These are phyloP conservation scores for Tinamus major DNA, from an alignment of 2,797 vertebrate species.

Conservation along the genomic window DNA sequence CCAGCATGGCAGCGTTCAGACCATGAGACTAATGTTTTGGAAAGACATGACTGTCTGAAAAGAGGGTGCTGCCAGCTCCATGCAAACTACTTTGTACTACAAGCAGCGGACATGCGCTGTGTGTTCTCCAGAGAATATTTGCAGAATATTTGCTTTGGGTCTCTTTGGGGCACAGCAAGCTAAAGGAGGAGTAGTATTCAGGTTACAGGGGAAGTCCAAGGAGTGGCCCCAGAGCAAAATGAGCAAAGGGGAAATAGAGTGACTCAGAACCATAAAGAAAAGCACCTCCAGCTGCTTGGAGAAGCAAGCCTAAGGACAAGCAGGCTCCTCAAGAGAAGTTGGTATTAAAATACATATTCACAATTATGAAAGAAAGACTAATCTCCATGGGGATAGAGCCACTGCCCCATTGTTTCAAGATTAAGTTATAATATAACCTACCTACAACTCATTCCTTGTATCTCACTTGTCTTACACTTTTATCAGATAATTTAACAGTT, in stretches of 20 bases:
- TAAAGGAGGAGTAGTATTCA: not conserved
- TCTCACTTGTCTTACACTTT: not conserved
- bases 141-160: not conserved
- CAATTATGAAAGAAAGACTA: not conserved
- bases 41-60: not conserved
- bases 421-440: not conserved
- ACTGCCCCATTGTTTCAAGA: not conserved
- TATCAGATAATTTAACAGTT: not conserved
- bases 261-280: not conserved
- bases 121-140: not conserved
- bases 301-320: slow-evolving; percentile 31
- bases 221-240: not conserved
- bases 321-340: not conserved
- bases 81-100: not conserved
- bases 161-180: not conserved
- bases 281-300: not conserved
- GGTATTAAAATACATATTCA: not conserved
- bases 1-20: slow-evolving; percentile 1
- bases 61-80: not conserved
- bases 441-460: not conserved
- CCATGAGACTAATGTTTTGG: slow-evolving; percentile 8
- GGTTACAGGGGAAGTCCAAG: not conserved
- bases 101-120: not conserved
- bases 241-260: not conserved
- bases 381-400: not conserved